Evolutionary conservation across 2,113 vertebrate genomes (phyloP).

Genomic region (Orcinus orca): DNA sequence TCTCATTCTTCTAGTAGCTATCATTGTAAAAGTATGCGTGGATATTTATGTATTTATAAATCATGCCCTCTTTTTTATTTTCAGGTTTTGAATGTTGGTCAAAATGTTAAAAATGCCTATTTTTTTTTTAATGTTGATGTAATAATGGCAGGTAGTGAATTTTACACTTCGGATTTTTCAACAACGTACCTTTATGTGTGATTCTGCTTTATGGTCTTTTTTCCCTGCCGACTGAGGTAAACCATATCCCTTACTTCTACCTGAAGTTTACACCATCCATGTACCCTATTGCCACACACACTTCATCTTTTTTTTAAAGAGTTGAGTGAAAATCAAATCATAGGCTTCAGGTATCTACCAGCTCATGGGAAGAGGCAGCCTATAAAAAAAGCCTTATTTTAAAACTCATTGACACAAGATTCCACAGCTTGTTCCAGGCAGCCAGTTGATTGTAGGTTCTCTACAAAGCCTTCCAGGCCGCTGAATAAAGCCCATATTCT

Average conservation of each 20-base stretch:
- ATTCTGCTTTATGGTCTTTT: background rate
- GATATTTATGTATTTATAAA: slow-evolving; percentile 63
- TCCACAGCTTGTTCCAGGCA: background rate
- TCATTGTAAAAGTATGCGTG: slow-evolving; percentile 38
- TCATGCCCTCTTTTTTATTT: slow-evolving; percentile 19
- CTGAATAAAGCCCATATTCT: background rate
- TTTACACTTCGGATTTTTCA: slow-evolving; percentile 52
- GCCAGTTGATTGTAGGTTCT: background rate
- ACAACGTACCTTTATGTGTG: slow-evolving; percentile 1
- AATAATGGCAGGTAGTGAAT: slow-evolving; percentile 35
- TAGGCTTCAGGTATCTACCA: background rate
- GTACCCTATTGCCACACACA: background rate
- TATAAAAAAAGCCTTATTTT: background rate
- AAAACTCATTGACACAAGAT: background rate
- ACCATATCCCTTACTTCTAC: slow-evolving; percentile 1
- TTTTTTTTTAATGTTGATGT: slow-evolving; percentile 30
- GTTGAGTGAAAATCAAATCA: background rate
- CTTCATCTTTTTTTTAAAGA: background rate
- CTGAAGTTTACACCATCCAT: background rate
- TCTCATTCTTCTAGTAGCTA: background rate
- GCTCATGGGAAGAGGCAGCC: background rate
- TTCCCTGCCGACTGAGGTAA: background rate
- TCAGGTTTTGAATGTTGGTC: slow-evolving; percentile 31
- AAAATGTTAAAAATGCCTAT: slow-evolving; percentile 42
- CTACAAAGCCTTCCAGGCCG: background rate